Percentiles rank a stretch among this genome's conserved stretches.
These are phyloP conservation scores for Caretta caretta DNA, from an alignment of 2,113 vertebrate species.

Conservation along the genomic window DNA sequence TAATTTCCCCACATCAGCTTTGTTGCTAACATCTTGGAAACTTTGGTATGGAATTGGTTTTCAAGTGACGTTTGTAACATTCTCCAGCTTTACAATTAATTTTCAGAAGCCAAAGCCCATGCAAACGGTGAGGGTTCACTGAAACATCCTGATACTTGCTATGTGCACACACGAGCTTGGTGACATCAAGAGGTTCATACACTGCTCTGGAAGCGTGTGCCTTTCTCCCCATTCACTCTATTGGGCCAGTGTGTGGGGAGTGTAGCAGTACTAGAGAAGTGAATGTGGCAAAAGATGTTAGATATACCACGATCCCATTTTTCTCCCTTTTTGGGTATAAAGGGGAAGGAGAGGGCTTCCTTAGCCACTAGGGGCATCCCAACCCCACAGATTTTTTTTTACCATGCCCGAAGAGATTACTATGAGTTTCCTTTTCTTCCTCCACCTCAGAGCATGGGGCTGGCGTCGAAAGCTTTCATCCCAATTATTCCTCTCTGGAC, in stretches of 20 bases:
- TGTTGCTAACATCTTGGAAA: not conserved
- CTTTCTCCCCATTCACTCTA: rapidly evolving
- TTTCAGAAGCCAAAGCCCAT: rapidly evolving
- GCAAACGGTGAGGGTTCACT: not conserved
- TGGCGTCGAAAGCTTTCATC: not conserved
- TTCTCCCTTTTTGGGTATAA: not conserved
- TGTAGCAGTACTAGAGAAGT: rapidly evolving
- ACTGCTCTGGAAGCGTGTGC: rapidly evolving
- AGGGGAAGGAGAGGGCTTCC: not conserved
- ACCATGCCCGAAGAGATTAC: not conserved
- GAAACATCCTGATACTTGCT: not conserved
- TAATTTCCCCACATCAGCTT: not conserved
- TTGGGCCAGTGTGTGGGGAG: not conserved
- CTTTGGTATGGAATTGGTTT: rapidly evolving
- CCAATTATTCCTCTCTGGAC: not conserved
- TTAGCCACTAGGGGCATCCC: not conserved
- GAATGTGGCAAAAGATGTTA: not conserved
- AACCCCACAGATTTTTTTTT: not conserved
- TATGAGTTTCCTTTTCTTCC: not conserved
- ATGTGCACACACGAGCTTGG: rapidly evolving
- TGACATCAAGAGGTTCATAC: not conserved
- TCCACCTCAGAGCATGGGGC: not conserved
- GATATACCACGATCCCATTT: not conserved
- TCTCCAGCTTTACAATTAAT: not conserved
- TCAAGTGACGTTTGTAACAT: not conserved